Evolutionary conservation across 2,888 invertebrate genomes (phyloP), one percentile per base, ranked within the genome.

Genomic region (Harpalus rufipes): DNA sequence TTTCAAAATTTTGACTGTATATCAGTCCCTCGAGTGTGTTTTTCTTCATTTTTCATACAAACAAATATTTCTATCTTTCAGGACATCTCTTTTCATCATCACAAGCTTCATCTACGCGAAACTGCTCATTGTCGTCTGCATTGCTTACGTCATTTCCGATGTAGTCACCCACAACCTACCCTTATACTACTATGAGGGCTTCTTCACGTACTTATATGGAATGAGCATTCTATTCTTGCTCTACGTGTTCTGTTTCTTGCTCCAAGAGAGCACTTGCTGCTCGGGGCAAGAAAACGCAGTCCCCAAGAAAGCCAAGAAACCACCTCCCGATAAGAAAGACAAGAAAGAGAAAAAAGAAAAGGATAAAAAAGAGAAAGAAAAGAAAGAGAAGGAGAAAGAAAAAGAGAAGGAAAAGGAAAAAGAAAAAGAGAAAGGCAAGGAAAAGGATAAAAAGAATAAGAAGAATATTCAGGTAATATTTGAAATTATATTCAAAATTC

Each of bases 101-200:
- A 96, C 97, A 93, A 98, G 98, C 92, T 97, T 97, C 92, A 96
- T 98, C 90, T 98, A 98, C 92, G 98, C 97, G 89, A 97, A 98
- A 92, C 95, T 98, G 86, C 93, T 98, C 91, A 96, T 98, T 88
- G 97, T 98, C 88, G 95, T 98, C 86, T 98, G 98, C 92, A 94
- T 98, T 90, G 97, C 97, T 87, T 97, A 98, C 92, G 97, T 98
- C 89, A 95, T 98, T 91, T 97, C 98, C 89, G 97, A 98, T 92
- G 97, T 97, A 89, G 96, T 97, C 90, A 97, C 97, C 87, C 96
- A 97, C 92, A 96, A 96, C 91, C 94, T 98, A 88, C 97, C 97
- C 87, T 94, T 97, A 87, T 96, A 96, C 92, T 98, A 97, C 93
- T 98, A 97, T 92, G 97, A 98, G 94, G 97, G 97, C 88, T 97